These are phyloP conservation scores for Exephanes ischioxanthus DNA, from an alignment of 2,888 invertebrate species.

Conservation along the genomic window DNA sequence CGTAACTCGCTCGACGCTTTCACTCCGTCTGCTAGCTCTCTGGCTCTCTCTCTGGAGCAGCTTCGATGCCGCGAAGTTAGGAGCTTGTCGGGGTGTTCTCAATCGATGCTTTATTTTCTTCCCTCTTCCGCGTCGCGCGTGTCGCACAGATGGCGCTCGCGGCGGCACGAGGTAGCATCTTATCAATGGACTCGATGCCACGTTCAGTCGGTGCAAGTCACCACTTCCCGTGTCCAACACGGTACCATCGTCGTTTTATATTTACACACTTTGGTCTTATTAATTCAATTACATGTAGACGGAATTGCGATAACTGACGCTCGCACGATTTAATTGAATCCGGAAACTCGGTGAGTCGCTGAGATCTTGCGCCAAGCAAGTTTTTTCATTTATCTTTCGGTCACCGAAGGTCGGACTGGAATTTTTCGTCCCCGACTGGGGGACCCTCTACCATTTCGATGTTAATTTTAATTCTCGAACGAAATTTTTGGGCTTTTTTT, in stretches of 20 bases:
- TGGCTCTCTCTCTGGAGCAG: neutral
- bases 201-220: slow-evolving; percentile 66
- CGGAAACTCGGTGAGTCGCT: slow-evolving; percentile 41
- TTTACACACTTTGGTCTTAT: slow-evolving; percentile 56
- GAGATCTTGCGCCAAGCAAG: neutral
- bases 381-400: slow-evolving; percentile 53
- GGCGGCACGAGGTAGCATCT: slow-evolving; percentile 1
- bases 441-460: neutral
- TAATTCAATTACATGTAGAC: slow-evolving; percentile 58
- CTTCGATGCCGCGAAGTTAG: slow-evolving; percentile 22
- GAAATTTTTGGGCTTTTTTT: neutral
- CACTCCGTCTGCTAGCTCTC: slow-evolving; percentile 7
- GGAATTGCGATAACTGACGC: neutral
- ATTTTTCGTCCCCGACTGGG: neutral
- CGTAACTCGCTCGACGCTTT: slow-evolving; percentile 11
- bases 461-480: neutral
- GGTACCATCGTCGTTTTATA: slow-evolving; percentile 44
- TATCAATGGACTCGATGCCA: slow-evolving; percentile 38
- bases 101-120: neutral
- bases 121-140: neutral
- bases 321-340: slow-evolving; percentile 23
- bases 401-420: slow-evolving; percentile 8
- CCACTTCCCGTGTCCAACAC: slow-evolving; percentile 47
- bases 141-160: neutral
- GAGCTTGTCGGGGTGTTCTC: slow-evolving; percentile 19